Percentiles rank a stretch among this genome's conserved stretches.
phyloP scores from a whole-genome alignment of 2,888 invertebrate genomes.

The Ophioninae sp. region DNA sequence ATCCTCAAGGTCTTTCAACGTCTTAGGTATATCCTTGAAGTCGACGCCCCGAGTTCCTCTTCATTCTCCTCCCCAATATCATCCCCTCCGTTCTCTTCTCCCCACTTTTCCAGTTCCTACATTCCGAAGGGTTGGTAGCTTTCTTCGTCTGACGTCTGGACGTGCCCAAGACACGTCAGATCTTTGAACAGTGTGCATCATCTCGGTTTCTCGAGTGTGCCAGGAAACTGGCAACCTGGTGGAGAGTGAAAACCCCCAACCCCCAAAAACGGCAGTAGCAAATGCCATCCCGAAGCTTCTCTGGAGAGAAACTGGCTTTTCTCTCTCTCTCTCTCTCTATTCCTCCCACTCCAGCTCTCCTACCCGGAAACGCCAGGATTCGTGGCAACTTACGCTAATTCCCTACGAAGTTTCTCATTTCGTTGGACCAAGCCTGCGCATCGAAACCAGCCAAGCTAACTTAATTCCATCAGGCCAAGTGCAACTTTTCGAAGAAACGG shows the following conservation, averaged over 20 bases:
- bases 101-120: not conserved
- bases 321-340: constrained; percentile 5
- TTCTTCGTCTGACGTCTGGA: constrained; percentile 53
- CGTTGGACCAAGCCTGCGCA: constrained; percentile 49
- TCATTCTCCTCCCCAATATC: constrained; percentile 4
- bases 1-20: constrained; percentile 21
- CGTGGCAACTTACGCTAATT: constrained; percentile 65
- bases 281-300: constrained; percentile 3
- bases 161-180: constrained; percentile 47
- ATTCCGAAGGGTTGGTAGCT: constrained; percentile 12
- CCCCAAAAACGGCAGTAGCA: constrained; percentile 16
- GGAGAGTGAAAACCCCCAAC: constrained; percentile 34
- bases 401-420: constrained; percentile 65
- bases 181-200: constrained; percentile 30
- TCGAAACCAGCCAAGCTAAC: constrained; percentile 57
- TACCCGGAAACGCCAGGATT: constrained; percentile 54
- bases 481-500: constrained; percentile 4
- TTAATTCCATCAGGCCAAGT: constrained; percentile 55
- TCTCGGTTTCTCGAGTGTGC: constrained; percentile 13
- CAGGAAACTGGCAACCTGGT: not conserved
- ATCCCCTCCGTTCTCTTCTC: not conserved
- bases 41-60: constrained; percentile 26
- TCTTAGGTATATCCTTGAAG: constrained; percentile 42
- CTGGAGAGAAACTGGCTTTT: constrained; percentile 34
- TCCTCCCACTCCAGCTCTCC: not conserved